These are phyloP conservation scores for Chiloscyllium plagiosum DNA, from an alignment of 2,113 vertebrate genomes.

Conservation along the genomic window DNA sequence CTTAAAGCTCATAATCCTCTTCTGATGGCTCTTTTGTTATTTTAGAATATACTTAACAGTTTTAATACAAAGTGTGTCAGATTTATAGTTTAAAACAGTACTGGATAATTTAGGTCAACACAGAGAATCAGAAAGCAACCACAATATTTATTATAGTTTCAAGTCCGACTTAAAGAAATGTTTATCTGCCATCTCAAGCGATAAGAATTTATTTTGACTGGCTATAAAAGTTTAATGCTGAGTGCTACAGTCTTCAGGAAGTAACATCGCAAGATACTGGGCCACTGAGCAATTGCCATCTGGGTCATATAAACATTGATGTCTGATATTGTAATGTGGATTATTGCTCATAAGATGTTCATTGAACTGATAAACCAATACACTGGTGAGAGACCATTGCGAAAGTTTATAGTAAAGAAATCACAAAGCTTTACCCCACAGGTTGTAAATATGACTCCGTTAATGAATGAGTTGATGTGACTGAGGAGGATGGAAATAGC, in stretches of 20 bases:
- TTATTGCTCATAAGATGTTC: not conserved
- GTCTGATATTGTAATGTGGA: not conserved
- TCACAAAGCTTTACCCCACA: too few species aligned
- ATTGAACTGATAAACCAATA: not conserved
- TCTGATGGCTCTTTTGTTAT: not conserved
- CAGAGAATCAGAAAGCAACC: not conserved
- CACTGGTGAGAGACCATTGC: not conserved
- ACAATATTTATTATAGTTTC: not conserved
- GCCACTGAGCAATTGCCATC: not conserved
- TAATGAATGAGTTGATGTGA: not conserved
- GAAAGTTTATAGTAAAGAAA: not conserved
- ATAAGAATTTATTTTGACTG: slow-evolving; percentile 1
- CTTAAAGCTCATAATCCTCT: not conserved
- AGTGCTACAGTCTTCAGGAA: slow-evolving; percentile 10
- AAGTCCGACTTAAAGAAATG: not conserved
- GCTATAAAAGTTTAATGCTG: slow-evolving; percentile 7
- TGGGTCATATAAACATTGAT: slow-evolving; percentile 12
- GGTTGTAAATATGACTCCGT: not conserved
- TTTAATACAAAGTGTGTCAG: not conserved
- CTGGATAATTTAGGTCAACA: not conserved
- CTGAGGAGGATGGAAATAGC: not conserved
- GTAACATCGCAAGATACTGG: not conserved
- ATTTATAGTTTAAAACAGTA: not conserved
- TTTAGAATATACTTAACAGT: not conserved
- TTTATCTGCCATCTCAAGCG: not conserved